These are phyloP conservation scores for Eristalis pertinax DNA, from an alignment of 2,888 invertebrate genomes.

Conservation along the genomic window DNA sequence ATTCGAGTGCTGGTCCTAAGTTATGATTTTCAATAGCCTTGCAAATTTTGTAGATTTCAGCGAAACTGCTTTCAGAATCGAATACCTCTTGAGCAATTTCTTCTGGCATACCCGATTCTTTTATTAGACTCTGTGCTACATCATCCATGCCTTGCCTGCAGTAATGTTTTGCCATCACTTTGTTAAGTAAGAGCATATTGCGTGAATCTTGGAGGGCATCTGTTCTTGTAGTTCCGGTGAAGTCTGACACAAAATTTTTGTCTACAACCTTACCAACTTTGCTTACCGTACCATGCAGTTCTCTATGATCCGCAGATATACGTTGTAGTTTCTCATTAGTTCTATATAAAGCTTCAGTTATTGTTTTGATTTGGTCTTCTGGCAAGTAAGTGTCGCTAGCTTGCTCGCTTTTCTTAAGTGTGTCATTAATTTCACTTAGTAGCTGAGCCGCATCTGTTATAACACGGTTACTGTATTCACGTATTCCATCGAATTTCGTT, in stretches of 20 bases:
- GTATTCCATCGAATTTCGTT: slow-evolving; percentile 79
- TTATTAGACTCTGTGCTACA: slow-evolving; percentile 90
- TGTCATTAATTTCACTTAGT: slow-evolving; percentile 78
- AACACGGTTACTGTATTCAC: slow-evolving; percentile 78
- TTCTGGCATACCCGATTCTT: slow-evolving; percentile 78
- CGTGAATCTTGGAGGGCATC: slow-evolving; percentile 87
- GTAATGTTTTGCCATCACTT: slow-evolving; percentile 97
- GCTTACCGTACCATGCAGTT: slow-evolving; percentile 89
- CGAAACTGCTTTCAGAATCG: slow-evolving; percentile 86
- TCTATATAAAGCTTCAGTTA: slow-evolving; percentile 89
- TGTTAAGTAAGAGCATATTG: slow-evolving; percentile 88
- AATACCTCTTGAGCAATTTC: slow-evolving; percentile 79
- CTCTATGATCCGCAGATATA: slow-evolving; percentile 92
- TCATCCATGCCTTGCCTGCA: slow-evolving; percentile 96
- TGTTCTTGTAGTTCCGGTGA: slow-evolving; percentile 91
- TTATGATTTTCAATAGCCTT: slow-evolving; percentile 91
- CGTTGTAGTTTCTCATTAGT: slow-evolving; percentile 92
- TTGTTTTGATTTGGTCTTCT: slow-evolving; percentile 86
- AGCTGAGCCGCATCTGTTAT: slow-evolving; percentile 78
- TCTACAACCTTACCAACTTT: slow-evolving; percentile 98
- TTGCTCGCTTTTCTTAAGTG: slow-evolving; percentile 77
- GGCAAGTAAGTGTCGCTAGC: slow-evolving; percentile 86
- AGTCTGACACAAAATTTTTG: slow-evolving; percentile 95
- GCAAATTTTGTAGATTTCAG: slow-evolving; percentile 92
- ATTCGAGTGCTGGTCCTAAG: slow-evolving; percentile 91